phyloP scores from a whole-genome alignment of 2,888 invertebrate species.

The Heliconius ethilla region DNA sequence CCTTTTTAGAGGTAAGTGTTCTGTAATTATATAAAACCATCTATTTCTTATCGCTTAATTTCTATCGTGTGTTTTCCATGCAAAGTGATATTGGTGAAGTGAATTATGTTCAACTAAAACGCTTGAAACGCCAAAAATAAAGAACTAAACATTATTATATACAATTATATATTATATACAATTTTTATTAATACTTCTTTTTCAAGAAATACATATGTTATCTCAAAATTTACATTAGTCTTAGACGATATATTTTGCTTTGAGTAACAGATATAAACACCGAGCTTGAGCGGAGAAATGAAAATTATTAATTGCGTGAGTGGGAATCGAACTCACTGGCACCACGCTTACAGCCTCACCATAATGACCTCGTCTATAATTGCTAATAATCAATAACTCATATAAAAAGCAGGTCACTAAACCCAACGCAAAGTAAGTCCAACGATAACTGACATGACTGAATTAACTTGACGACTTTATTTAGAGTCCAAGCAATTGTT shows the following conservation, averaged over 20 bases:
- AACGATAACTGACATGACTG: conserved; percentile 78
- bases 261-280: neutral
- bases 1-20: too few species aligned
- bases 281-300: neutral
- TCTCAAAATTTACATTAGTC: too few species aligned
- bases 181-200: too few species aligned
- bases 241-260: neutral
- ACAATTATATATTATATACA: too few species aligned
- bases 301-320: neutral
- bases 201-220: too few species aligned
- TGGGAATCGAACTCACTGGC: neutral
- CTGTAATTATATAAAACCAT: too few species aligned
- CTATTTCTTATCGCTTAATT: too few species aligned
- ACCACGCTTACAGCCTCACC: neutral
- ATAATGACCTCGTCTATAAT: neutral
- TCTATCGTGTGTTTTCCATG: too few species aligned
- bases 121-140: too few species aligned
- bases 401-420: conserved; percentile 34
- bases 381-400: conserved; percentile 26
- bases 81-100: too few species aligned
- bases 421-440: conserved; percentile 54
- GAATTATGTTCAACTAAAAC: too few species aligned
- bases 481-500: conserved; percentile 79
- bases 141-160: too few species aligned
- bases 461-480: conserved; percentile 78